Conservation (phyloP, 2,888 invertebrate species). For the Tachina fera region DNA sequence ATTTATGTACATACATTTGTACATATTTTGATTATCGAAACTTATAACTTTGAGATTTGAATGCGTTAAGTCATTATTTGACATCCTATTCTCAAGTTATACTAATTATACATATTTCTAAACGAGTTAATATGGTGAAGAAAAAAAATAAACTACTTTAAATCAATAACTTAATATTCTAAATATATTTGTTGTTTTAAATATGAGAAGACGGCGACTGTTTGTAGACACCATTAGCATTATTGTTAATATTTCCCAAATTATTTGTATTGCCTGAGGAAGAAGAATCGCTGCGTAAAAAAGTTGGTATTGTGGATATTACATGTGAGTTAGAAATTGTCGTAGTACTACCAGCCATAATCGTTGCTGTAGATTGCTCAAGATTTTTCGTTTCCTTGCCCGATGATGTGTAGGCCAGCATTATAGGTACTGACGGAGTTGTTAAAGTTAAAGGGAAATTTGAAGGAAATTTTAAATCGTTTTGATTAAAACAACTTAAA, state of each 20-base stretch:
- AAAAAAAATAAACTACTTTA: not conserved
- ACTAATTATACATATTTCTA: too few species aligned
- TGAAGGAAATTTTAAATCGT: constrained; percentile 56
- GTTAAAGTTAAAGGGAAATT: constrained; percentile 48
- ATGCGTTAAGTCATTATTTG: too few species aligned
- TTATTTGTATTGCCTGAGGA: constrained; percentile 34
- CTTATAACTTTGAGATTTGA: not conserved
- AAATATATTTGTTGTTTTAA: constrained; percentile 29
- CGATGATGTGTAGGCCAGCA: constrained; percentile 49
- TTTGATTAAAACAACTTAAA: constrained; percentile 63
- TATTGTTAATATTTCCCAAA: constrained; percentile 29
- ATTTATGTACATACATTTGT: too few species aligned
- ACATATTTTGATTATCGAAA: constrained; percentile 8
- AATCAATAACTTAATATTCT: not conserved
- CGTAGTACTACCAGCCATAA: constrained; percentile 13
- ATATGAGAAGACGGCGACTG: constrained; percentile 43
- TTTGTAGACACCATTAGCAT: constrained; percentile 56
- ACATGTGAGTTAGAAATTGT: constrained; percentile 35
- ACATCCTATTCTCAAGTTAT: too few species aligned
- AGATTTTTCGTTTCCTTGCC: constrained; percentile 9
- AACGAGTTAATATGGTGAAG: too few species aligned
- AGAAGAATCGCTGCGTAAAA: constrained; percentile 52
- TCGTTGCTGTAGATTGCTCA: constrained; percentile 9
- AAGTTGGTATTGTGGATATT: constrained; percentile 35
- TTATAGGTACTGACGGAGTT: constrained; percentile 40